Conservation (phyloP, 2,113 vertebrate species). For the Megalops atlanticus region DNA sequence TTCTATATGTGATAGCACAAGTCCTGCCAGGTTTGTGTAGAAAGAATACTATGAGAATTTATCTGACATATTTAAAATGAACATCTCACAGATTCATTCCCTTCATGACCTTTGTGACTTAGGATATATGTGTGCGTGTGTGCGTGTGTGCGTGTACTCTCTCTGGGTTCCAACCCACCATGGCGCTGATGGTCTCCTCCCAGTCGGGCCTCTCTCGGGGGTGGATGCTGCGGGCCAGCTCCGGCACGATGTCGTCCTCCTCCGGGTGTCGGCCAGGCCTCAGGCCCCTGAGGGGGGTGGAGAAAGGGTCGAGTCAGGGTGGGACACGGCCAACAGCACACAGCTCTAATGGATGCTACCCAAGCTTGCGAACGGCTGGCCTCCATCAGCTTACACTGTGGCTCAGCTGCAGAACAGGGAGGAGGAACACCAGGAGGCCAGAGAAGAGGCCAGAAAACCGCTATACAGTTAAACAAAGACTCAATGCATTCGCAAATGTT, state of each 20-base stretch:
- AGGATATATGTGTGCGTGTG: neutral
- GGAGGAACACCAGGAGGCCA: too few relatives aligned
- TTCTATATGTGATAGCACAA: neutral
- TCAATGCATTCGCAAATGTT: too few relatives aligned
- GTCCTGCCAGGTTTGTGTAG: neutral
- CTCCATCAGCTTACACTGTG: too few relatives aligned
- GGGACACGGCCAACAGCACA: neutral
- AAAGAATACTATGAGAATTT: neutral
- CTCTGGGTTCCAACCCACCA: too few relatives aligned
- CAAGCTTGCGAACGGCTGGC: neutral
- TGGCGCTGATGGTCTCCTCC: constrained; percentile 96
- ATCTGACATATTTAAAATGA: neutral
- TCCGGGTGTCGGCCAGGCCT: constrained; percentile 85
- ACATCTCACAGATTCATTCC: too few relatives aligned
- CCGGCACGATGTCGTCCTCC: constrained; percentile 92
- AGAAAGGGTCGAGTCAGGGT: neutral
- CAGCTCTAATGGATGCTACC: neutral
- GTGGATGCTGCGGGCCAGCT: constrained; percentile 87
- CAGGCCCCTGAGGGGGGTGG: constrained; percentile 77
- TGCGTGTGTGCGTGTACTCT: neutral
- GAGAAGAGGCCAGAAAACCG: too few relatives aligned
- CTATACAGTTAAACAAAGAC: too few relatives aligned
- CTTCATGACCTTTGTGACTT: too few relatives aligned
- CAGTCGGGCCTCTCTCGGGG: constrained; percentile 94
- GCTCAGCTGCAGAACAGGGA: too few relatives aligned